Evolutionary conservation across 35 echinoderm and acorn worm genomes (phyloP), one percentile per base, ranked within the genome.

Genomic region (Eucidaris tribuloides): DNA sequence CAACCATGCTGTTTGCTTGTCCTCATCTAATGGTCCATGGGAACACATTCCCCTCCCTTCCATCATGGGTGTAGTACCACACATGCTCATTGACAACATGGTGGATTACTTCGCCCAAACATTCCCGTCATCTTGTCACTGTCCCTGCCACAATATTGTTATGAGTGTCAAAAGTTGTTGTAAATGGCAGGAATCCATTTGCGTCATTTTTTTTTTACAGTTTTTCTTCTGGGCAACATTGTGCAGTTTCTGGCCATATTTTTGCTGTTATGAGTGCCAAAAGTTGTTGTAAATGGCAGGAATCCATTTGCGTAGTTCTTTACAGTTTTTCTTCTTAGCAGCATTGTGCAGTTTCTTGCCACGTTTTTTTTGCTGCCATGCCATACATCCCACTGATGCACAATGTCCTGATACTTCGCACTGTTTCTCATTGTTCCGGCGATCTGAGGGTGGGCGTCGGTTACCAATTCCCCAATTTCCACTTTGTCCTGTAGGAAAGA

Each of bases 381-480:
- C 80, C 80, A 83, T 6, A 83, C 80, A 83, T 83, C 80, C 7
- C 61, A 63, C 36, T 82, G 57, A 27, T 82, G 54, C 7, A 40
- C n/a, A 36, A 82, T 27, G 39, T 63, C 28, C 9, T 15, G 15
- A 62, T 82, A 82, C 30, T 82, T 63, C 6, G 18, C 29, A 36
- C 79, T n/a, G 41, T 82, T 82, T 63, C 63, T 84, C 62, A 71
- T 74, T 20, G 74, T 11, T 22, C 41, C 39, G 27, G 49, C 27
- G 39, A 84, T 72, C 35, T 84, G 82, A 42, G 11, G 20, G 20
- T 84, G 59, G 22, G 82, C 82, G 74, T 84, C 82, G 35, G 60
- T 84, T 0, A 74, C 64, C 46, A 84, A 35, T 84, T 84, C 82
- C 3, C 50, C 36, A 27, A 84, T 65, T 15, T 33, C 43, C 34